Conservation (phyloP, 2,113 vertebrate genomes). For the Boleophthalmus pectinirostris region DNA sequence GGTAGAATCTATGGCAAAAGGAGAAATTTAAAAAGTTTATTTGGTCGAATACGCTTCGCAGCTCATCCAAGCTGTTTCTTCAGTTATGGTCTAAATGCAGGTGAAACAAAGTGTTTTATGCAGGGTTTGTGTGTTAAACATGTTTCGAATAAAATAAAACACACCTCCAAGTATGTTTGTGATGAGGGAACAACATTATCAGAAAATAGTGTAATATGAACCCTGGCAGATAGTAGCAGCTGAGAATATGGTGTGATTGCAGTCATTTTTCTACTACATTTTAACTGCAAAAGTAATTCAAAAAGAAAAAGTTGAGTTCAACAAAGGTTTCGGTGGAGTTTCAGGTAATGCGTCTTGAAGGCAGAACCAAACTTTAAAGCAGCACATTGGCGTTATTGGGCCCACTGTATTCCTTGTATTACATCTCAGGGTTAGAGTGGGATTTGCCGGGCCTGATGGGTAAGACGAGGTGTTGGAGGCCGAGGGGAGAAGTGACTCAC, state of each 20-base stretch:
- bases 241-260: not conserved
- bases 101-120: no score
- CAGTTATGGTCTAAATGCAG: no score
- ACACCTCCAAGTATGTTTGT: no score
- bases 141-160: no score
- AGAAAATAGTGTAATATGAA: no score
- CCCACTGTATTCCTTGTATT: constrained; percentile 5
- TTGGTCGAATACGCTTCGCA: no score
- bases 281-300: not conserved
- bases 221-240: not conserved
- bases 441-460: not conserved
- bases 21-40: no score
- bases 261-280: not conserved
- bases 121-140: no score
- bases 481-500: constrained; percentile 5
- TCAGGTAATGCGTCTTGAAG: not conserved
- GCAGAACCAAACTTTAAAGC: not conserved
- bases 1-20: no score
- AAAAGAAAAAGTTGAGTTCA: not conserved
- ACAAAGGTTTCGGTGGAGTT: not conserved
- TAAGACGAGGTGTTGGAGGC: constrained; percentile 4
- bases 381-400: not conserved
- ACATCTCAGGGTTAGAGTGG: constrained; percentile 1
- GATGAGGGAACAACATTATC: no score
- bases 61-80: no score